Percentiles rank a stretch among this genome's conserved stretches.
These are phyloP conservation scores for Spilarctia lutea DNA, from an alignment of 2,888 invertebrate genomes.

Conservation along the genomic window DNA sequence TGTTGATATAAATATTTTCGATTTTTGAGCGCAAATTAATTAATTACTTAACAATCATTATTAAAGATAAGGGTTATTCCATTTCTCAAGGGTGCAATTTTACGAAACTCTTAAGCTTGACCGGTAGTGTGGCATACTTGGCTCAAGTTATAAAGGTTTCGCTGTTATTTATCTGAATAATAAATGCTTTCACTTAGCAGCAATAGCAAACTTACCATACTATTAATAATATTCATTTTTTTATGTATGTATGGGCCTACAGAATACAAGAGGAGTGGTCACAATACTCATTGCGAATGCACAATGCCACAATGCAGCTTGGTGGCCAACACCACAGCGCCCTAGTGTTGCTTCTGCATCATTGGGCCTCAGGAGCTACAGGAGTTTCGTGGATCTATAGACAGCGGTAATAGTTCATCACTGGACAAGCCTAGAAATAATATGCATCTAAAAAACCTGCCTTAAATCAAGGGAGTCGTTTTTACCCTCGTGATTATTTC, in stretches of 20 bases:
- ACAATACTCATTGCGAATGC: too few relatives aligned
- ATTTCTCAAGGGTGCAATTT: slow-evolving; percentile 49
- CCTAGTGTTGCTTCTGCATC: too few relatives aligned
- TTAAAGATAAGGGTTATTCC: slow-evolving; percentile 38
- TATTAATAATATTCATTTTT: not conserved
- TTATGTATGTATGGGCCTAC: too few relatives aligned
- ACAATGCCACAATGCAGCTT: too few relatives aligned
- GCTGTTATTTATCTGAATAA: not conserved
- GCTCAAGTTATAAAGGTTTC: slow-evolving; percentile 25
- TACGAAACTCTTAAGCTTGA: slow-evolving; percentile 55
- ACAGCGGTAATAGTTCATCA: not conserved
- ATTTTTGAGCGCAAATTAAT: slow-evolving; percentile 34
- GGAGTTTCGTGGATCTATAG: not conserved
- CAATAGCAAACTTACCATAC: not conserved
- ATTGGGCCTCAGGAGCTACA: too few relatives aligned
- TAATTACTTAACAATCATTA: slow-evolving; percentile 37
- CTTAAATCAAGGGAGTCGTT: too few relatives aligned
- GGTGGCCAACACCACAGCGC: too few relatives aligned
- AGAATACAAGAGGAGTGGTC: too few relatives aligned
- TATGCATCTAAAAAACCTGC: too few relatives aligned
- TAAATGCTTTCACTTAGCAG: too few relatives aligned
- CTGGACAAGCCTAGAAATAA: too few relatives aligned
- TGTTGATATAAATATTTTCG: not conserved
- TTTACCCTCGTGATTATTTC: too few relatives aligned
- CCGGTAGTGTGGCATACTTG: slow-evolving; percentile 28